Evolutionary conservation across 1,140 invertebrate species (phyloP).

Genomic region (Solenopsis invicta): DNA sequence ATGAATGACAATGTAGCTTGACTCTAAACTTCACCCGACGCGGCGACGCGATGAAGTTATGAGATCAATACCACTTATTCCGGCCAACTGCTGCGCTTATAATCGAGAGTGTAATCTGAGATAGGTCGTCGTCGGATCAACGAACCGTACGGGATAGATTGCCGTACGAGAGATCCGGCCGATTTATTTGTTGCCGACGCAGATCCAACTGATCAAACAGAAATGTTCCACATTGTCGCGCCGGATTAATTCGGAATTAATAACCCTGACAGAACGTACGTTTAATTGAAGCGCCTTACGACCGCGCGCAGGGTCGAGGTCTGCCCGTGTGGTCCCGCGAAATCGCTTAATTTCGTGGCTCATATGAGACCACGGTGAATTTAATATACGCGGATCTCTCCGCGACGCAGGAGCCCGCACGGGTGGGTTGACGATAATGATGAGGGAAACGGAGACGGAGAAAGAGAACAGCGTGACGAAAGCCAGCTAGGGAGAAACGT

Average conservation of each 20-base stretch:
- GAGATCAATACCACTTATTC: constrained; percentile 17
- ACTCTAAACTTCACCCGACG: neutral
- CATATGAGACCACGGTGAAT: constrained; percentile 78
- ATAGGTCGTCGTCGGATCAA: constrained; percentile 23
- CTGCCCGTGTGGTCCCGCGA: constrained; percentile 68
- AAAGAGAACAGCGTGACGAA: constrained; percentile 59
- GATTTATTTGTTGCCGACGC: constrained; percentile 46
- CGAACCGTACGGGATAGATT: neutral
- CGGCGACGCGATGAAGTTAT: neutral
- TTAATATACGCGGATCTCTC: constrained; percentile 77
- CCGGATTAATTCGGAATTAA: constrained; percentile 75
- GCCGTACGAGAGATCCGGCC: neutral
- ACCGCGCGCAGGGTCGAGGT: constrained; percentile 23
- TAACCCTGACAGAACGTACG: constrained; percentile 62
- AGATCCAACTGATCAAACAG: constrained; percentile 35
- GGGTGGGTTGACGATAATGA: constrained; percentile 77
- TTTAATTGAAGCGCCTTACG: constrained; percentile 75
- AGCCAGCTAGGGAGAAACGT: constrained; percentile 36
- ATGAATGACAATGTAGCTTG: neutral
- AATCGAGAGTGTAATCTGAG: constrained; percentile 37
- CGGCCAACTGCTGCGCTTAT: neutral
- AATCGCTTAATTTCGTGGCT: constrained; percentile 84
- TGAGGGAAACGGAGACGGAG: constrained; percentile 65
- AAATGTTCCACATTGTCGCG: constrained; percentile 71
- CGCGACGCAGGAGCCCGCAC: constrained; percentile 63